Base-by-base conservation (phyloP, 2,888 invertebrate species). In the Criorhina ranunculi region DNA sequence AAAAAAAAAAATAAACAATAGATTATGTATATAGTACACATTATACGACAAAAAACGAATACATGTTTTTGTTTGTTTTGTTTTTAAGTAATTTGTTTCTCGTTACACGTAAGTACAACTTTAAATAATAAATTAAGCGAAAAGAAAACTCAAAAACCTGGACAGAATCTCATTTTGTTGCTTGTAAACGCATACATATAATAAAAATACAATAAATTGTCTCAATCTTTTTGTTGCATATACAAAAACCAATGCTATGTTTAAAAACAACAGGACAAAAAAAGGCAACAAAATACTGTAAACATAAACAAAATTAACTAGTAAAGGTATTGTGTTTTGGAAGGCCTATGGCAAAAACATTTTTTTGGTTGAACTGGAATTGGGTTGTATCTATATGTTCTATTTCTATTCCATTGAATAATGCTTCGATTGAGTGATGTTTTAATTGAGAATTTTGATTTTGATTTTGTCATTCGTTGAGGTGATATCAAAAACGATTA, bases 61-160 rank as follows among this genome's bases (percentile, higher is more conserved):
- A 59, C 42, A 17, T 8, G 7, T 9, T 42, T n/a, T 35, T 33
- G 12, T 49, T 46, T 66, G 24, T 49, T 51, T 57, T 33, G 19
- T 42, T 44, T 66, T 77, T 72, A 82, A 77, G 82, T 77, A 82
- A 60, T 51, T 72, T 64, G 49, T 49, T 67, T 44, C 17, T 35
- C 17, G 2, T 55, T 59, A 76, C 40, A 60, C n/a, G 29, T 79
- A 83, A 79, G 79, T 75, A 83, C 73, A 62, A 44, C 49, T 79
- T 75, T 81, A 49, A 67, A 29, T 53, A 67, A 73, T 31, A 62
- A 69, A 55, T 40, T 64, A 49, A 29, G 40, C 53, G 46, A 73
- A 64, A 35, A 11, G 7, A 60, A 51, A 51, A 31, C 19, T 33
- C 5, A 53, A 72, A 62, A 40, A 15, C 24, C 6, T 2, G 51